Conservation (phyloP, 2,888 invertebrate genomes). For the Erebia ligea region DNA sequence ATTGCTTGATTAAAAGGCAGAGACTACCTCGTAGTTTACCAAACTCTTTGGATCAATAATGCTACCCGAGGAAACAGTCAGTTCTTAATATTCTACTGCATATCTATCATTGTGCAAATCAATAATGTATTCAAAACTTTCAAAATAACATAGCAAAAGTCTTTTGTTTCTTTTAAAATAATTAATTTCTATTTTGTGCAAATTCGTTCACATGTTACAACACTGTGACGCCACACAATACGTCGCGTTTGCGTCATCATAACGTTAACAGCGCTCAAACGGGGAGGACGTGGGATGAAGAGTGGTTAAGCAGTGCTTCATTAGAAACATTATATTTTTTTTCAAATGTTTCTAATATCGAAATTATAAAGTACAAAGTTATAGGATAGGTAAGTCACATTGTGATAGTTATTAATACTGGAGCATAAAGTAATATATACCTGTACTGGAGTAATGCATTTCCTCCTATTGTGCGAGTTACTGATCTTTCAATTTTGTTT, state of each 20-base stretch:
- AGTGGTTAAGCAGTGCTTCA: conserved; percentile 51
- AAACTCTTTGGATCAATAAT: conserved; percentile 39
- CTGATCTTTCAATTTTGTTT: conserved; percentile 39
- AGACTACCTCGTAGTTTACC: conserved; percentile 35
- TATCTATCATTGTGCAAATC: conserved; percentile 26
- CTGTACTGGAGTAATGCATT: background rate
- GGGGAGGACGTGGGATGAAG: conserved; percentile 72
- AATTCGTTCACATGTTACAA: conserved; percentile 47
- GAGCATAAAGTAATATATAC: no score
- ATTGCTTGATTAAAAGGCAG: background rate
- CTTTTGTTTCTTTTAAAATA: conserved; percentile 21
- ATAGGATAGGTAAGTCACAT: conserved; percentile 71
- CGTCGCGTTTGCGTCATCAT: conserved; percentile 78
- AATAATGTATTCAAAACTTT: conserved; percentile 1
- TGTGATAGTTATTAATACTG: background rate
- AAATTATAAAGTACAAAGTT: conserved; percentile 77
- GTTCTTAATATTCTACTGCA: conserved; percentile 3
- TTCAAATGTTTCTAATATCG: conserved; percentile 78
- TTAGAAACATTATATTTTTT: conserved; percentile 68
- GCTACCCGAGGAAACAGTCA: background rate
- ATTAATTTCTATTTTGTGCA: conserved; percentile 54
- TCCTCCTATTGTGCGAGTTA: no score
- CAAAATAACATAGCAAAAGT: background rate
- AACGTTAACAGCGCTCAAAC: conserved; percentile 71
- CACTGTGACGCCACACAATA: conserved; percentile 69